A percentile compares a stretch with the other conserved stretches of the same genome.
Evolutionary conservation across 2,797 vertebrate genomes (phyloP).

Genomic region (Cetoscarus ocellatus): DNA sequence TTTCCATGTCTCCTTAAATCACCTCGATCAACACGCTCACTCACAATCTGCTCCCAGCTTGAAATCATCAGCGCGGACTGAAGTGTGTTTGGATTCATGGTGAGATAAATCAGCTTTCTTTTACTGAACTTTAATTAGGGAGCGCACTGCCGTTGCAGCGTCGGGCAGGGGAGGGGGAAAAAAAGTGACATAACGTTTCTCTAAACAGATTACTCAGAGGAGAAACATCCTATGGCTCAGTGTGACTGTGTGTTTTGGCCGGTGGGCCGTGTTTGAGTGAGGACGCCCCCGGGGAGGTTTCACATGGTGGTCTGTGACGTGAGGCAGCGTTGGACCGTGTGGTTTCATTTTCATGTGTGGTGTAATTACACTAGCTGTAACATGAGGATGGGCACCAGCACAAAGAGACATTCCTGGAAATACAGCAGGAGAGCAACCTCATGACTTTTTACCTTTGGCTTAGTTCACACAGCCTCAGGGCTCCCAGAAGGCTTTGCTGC

Average conservation of each 20-base stretch:
- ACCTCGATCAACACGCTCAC: slow-evolving; percentile 28
- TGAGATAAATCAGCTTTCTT: slow-evolving; percentile 35
- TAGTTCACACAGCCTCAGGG: slow-evolving; percentile 43
- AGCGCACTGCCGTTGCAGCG: neutral
- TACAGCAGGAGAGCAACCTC: slow-evolving; percentile 21
- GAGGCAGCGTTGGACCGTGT: slow-evolving; percentile 49
- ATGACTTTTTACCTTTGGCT: slow-evolving; percentile 45
- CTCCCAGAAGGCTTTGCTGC: slow-evolving; percentile 41
- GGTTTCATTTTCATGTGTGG: slow-evolving; percentile 62
- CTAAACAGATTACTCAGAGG: slow-evolving; percentile 47
- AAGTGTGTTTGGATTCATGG: slow-evolving; percentile 44
- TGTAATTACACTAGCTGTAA: slow-evolving; percentile 18
- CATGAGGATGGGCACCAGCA: slow-evolving; percentile 2
- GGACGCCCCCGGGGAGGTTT: slow-evolving; percentile 61
- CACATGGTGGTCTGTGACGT: slow-evolving; percentile 14
- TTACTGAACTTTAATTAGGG: slow-evolving; percentile 45
- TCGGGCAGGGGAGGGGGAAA: slow-evolving; percentile 22
- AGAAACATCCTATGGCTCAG: slow-evolving; percentile 55
- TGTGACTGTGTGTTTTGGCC: slow-evolving; percentile 49
- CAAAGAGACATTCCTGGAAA: slow-evolving; percentile 21
- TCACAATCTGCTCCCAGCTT: slow-evolving; percentile 36
- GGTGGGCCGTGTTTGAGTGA: slow-evolving; percentile 19
- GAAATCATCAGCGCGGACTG: slow-evolving; percentile 33
- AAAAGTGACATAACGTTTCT: slow-evolving; percentile 28
- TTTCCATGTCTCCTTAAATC: slow-evolving; percentile 10